Percentiles rank a stretch among this genome's conserved stretches.
Conservation (phyloP, 2,113 vertebrate genomes). For the Gobiocypris rarus region DNA sequence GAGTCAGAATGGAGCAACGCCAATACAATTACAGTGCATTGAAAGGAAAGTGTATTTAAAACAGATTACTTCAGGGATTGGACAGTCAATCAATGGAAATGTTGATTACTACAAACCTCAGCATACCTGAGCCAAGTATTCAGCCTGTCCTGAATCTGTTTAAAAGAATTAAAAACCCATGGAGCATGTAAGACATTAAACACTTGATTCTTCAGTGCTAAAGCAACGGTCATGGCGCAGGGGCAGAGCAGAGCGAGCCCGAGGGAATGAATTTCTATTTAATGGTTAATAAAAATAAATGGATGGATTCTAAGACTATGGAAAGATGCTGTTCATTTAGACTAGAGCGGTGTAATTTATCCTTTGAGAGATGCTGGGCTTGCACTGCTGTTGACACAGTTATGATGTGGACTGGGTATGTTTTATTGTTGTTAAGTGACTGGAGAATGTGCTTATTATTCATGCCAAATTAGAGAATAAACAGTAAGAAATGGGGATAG, state of each 20-base stretch:
- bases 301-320: neutral
- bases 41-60: constrained; percentile 30
- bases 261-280: neutral
- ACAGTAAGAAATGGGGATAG: neutral
- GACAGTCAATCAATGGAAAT: constrained; percentile 25
- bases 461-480: constrained; percentile 14
- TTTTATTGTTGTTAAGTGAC: constrained; percentile 24
- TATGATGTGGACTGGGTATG: neutral
- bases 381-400: constrained; percentile 29
- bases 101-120: constrained; percentile 29
- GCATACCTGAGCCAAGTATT: constrained; percentile 18
- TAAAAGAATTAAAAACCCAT: constrained; percentile 6
- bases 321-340: constrained; percentile 10
- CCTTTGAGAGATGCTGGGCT: constrained; percentile 18
- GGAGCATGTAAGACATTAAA: constrained; percentile 6
- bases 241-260: neutral
- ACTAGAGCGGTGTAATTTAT: constrained; percentile 4
- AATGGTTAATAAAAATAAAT: constrained; percentile 30
- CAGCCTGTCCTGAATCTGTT: constrained; percentile 4
- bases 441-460: constrained; percentile 1
- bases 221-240: constrained; percentile 1
- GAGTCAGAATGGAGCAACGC: neutral
- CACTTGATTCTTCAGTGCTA: constrained; percentile 19
- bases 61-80: constrained; percentile 20
- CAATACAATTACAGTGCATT: neutral